A percentile compares a stretch with the other conserved stretches of the same genome.
phyloP scores from a whole-genome alignment of 2,113 vertebrate species.

The Sylvia atricapilla region DNA sequence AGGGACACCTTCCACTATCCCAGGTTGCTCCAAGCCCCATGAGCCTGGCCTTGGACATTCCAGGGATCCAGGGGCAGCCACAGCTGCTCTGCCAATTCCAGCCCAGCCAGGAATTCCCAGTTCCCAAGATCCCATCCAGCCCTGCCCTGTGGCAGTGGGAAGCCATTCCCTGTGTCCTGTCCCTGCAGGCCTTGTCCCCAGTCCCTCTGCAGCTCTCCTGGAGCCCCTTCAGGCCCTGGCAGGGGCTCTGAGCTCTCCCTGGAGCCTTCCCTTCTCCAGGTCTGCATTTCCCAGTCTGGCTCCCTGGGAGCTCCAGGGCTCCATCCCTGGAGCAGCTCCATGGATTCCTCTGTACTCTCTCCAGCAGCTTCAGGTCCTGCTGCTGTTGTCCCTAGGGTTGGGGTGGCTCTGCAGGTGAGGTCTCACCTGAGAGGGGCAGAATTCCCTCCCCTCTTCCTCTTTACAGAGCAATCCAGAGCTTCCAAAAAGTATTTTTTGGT shows the following conservation, averaged over 20 bases:
- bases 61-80: not conserved
- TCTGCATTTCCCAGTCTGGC: not conserved
- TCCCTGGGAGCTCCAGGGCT: not conserved
- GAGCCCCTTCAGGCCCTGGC: not conserved
- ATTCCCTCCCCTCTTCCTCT: not conserved
- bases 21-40: not conserved
- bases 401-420: not conserved
- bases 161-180: not conserved
- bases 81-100: not conserved
- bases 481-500: not conserved
- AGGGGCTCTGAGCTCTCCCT: no score
- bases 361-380: not conserved
- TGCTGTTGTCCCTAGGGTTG: not conserved
- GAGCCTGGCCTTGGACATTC: rapidly evolving
- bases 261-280: not conserved
- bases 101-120: not conserved
- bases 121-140: not conserved
- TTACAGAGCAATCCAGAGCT: not conserved
- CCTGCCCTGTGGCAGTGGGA: not conserved
- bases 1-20: rapidly evolving
- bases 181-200: not conserved
- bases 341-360: not conserved
- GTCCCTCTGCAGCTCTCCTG: not conserved
- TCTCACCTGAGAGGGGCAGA: not conserved
- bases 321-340: not conserved